A percentile compares a stretch with the other conserved stretches of the same genome.
Evolutionary conservation across 2,797 vertebrate species (phyloP).

Genomic region (Oryzias dopingdopingensis): DNA sequence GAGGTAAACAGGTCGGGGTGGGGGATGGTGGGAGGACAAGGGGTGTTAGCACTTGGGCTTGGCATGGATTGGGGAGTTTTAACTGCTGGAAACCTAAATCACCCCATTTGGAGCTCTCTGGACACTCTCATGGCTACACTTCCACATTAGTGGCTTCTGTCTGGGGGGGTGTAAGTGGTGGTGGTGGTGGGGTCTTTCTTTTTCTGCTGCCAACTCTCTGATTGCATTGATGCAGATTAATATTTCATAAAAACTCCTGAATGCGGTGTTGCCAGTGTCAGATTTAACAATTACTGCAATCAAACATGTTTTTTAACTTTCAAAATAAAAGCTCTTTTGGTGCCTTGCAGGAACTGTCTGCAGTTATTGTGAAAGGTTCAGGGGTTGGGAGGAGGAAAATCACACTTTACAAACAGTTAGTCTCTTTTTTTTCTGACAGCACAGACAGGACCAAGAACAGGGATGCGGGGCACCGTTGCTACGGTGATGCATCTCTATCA

Average conservation of each 20-base stretch:
- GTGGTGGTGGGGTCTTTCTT: conserved; percentile 18
- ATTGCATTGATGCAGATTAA: conserved; percentile 31
- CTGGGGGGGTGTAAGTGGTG: conserved; percentile 16
- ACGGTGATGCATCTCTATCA: conserved; percentile 45
- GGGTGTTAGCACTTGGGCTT: conserved; percentile 40
- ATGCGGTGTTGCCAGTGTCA: conserved; percentile 28
- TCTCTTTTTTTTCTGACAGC: not conserved
- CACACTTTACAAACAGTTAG: not conserved
- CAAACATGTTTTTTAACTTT: conserved; percentile 20
- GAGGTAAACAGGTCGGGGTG: not conserved
- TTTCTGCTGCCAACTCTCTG: conserved; percentile 21
- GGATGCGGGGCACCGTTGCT: conserved; percentile 21
- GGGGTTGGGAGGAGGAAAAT: not conserved
- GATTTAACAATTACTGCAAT: conserved; percentile 24
- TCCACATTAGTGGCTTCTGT: conserved; percentile 27
- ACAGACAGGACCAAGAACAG: conserved; percentile 41
- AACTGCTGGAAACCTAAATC: conserved; percentile 35
- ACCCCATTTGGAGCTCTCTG: conserved; percentile 28
- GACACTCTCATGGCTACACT: conserved; percentile 24
- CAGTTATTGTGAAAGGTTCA: too few species aligned
- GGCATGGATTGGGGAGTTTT: conserved; percentile 23
- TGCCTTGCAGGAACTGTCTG: conserved; percentile 13
- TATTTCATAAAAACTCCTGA: conserved; percentile 32
- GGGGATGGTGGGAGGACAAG: conserved; percentile 16
- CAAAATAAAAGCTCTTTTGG: conserved; percentile 27